Evolutionary conservation across 2,888 invertebrate genomes (phyloP).

Genomic region (Troilus luridus): DNA sequence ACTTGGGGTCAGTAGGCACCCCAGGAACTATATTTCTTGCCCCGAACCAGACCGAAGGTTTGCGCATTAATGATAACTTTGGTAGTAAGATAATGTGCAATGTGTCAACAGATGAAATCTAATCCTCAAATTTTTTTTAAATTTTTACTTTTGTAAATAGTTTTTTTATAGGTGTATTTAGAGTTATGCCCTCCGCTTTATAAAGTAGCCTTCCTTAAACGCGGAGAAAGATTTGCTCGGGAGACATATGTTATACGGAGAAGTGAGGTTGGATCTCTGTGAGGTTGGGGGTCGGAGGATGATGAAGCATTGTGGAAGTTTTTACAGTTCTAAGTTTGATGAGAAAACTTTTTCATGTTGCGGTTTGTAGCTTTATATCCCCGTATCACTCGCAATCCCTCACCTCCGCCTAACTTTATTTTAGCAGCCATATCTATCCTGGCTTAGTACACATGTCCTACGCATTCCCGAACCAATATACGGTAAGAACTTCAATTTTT

Average conservation of each 20-base stretch:
- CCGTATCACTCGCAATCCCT: background rate
- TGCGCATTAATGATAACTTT: too few relatives aligned
- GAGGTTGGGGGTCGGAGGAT: background rate
- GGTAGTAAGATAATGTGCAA: too few relatives aligned
- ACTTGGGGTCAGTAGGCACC: too few relatives aligned
- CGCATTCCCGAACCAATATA: background rate
- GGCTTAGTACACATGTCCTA: background rate
- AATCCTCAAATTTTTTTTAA: background rate
- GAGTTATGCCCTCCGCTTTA: background rate
- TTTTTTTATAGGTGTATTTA: background rate
- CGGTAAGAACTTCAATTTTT: too few relatives aligned
- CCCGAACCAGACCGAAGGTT: too few relatives aligned
- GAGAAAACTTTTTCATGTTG: conserved; percentile 48
- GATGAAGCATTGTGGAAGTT: conserved; percentile 44
- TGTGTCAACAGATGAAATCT: background rate
- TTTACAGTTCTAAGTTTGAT: conserved; percentile 49
- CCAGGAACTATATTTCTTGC: too few relatives aligned
- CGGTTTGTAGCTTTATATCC: conserved; percentile 39
- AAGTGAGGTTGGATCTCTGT: conserved; percentile 22
- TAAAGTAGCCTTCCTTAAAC: background rate
- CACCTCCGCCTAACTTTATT: background rate
- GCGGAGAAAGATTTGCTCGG: background rate
- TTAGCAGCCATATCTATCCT: background rate
- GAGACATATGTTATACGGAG: conserved; percentile 4
- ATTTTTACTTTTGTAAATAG: background rate